Conservation (phyloP, 2,113 vertebrate genomes). For the Galemys pyrenaicus region DNA sequence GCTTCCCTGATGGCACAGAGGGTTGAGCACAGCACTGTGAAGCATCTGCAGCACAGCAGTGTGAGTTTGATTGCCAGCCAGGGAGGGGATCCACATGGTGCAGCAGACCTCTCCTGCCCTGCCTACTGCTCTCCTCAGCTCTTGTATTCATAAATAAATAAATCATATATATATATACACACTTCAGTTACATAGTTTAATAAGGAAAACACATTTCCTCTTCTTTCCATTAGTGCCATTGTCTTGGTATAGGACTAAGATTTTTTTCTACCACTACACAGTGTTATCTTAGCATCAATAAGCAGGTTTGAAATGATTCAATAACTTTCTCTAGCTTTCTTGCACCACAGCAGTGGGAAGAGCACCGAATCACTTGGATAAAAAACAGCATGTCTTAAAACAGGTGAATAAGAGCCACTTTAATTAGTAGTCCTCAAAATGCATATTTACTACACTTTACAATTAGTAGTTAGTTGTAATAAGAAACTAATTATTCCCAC, state of each 20-base stretch:
- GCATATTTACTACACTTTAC: not conserved
- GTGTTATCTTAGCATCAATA: not conserved
- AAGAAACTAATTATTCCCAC: conserved; percentile 39
- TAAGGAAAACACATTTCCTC: not conserved
- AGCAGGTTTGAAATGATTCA: conserved; percentile 48
- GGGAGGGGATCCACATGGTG: no score
- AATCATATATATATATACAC: no score
- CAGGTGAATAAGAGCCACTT: conserved; percentile 26
- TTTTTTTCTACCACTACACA: not conserved
- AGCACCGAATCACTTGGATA: conserved; percentile 49
- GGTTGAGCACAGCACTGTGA: no score
- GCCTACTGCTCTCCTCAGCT: no score
- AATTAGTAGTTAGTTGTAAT: conserved; percentile 45
- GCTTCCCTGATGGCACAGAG: no score
- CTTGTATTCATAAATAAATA: no score
- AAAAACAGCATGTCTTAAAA: conserved; percentile 21
- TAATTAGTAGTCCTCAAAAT: conserved; percentile 20
- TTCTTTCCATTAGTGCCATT: not conserved
- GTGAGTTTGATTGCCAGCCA: no score
- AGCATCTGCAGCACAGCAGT: no score
- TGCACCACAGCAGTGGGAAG: not conserved
- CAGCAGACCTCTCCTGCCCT: no score
- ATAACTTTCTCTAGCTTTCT: conserved; percentile 53
- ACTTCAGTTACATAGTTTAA: not conserved
- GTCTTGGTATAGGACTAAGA: not conserved